Evolutionary conservation across 2,797 vertebrate species (phyloP).

Genomic region (Discoglossus pictus): DNA sequence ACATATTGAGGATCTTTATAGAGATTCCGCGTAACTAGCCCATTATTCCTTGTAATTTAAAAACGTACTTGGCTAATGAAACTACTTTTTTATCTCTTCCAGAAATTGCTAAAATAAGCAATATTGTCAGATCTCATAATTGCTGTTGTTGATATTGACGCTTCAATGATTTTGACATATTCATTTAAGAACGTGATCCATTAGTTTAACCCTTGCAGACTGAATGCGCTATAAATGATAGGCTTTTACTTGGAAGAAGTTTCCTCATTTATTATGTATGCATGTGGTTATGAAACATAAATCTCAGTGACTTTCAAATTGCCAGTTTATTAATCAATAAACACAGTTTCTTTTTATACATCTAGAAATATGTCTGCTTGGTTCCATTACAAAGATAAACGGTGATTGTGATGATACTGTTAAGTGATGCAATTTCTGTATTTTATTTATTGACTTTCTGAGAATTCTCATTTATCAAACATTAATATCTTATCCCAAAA

Average conservation of each 20-base stretch:
- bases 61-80: too few species aligned
- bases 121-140: too few species aligned
- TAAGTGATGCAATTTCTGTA: constrained; percentile 34
- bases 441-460: constrained; percentile 45
- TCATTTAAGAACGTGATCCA: not conserved
- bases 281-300: constrained; percentile 20
- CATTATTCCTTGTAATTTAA: too few species aligned
- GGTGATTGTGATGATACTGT: constrained; percentile 7
- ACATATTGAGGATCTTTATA: too few species aligned
- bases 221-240: constrained; percentile 13
- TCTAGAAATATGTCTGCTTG: constrained; percentile 25
- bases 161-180: too few species aligned
- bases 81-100: too few species aligned
- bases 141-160: too few species aligned
- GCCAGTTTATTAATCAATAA: constrained; percentile 43
- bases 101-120: too few species aligned
- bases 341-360: constrained; percentile 31
- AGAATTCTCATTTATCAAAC: constrained; percentile 40
- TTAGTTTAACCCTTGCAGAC: not conserved
- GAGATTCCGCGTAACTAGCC: too few species aligned
- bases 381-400: constrained; percentile 42
- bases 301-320: constrained; percentile 33
- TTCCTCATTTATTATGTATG: constrained; percentile 24
- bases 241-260: constrained; percentile 23
- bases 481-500: constrained; percentile 46